phyloP scores from a whole-genome alignment of 2,797 vertebrate species.

The Typhlichthys eigenmanni region DNA sequence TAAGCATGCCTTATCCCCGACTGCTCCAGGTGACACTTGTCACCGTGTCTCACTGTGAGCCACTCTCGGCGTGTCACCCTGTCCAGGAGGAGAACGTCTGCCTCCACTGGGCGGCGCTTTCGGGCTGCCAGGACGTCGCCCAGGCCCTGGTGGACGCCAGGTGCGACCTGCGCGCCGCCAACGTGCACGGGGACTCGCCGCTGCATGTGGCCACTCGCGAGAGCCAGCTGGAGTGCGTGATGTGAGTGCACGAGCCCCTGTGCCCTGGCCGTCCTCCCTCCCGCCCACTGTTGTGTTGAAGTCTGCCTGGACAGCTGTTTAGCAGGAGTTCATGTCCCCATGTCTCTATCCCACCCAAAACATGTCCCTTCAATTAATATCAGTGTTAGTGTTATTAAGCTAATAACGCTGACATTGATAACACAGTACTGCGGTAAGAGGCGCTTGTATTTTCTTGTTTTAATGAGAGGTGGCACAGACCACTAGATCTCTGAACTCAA shows the following conservation, averaged over 20 bases:
- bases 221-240: constrained; percentile 92
- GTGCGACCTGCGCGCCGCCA: constrained; percentile 86
- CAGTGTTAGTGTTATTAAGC: background rate
- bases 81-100: constrained; percentile 94
- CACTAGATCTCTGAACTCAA: no score
- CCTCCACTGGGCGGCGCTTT: constrained; percentile 96
- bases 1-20: no score
- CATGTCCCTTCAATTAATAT: background rate
- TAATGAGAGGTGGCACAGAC: no score
- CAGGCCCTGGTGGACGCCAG: constrained; percentile 89
- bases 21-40: no score
- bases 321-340: no score
- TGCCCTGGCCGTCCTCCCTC: background rate
- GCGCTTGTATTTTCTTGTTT: no score
- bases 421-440: no score
- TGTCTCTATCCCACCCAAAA: no score
- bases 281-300: background rate
- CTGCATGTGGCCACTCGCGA: constrained; percentile 92
- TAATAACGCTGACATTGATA: no score
- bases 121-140: constrained; percentile 87
- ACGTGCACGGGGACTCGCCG: constrained; percentile 90
- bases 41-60: no score
- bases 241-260: constrained; percentile 78
- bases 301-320: no score
- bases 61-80: background rate